Conservation (phyloP, 1,140 invertebrate genomes). For the Acromyrmex charruanus region DNA sequence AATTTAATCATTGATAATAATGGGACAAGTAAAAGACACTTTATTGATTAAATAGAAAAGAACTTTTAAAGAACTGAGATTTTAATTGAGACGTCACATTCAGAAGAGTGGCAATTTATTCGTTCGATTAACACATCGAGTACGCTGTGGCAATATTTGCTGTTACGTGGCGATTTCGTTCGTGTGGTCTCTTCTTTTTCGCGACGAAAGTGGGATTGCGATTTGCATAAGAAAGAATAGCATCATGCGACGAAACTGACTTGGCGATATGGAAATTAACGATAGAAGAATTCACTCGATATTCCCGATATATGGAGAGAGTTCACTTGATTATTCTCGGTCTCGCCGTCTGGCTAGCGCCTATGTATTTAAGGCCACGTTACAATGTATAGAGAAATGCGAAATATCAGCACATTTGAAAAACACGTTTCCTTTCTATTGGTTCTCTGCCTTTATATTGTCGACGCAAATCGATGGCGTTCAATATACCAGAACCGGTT, state of each 20-base stretch:
- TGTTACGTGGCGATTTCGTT: background rate
- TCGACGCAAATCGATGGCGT: constrained; percentile 28
- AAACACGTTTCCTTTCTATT: constrained; percentile 12
- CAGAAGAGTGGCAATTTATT: constrained; percentile 15
- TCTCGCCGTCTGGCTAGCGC: background rate
- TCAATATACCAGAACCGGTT: background rate
- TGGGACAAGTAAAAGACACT: background rate
- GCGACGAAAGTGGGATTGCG: background rate
- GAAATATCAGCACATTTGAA: constrained; percentile 21
- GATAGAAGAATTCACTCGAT: constrained; percentile 1
- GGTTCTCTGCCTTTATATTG: constrained; percentile 17
- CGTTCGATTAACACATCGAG: constrained; percentile 21
- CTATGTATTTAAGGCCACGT: constrained; percentile 15
- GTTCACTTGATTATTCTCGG: background rate
- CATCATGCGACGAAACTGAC: background rate
- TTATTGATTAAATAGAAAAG: background rate
- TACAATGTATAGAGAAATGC: background rate
- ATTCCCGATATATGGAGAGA: constrained; percentile 25
- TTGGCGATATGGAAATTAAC: constrained; percentile 40
- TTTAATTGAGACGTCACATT: background rate
- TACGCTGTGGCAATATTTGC: constrained; percentile 21
- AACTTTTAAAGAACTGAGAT: background rate
- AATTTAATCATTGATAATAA: constrained; percentile 13
- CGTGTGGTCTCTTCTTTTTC: background rate
- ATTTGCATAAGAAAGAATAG: constrained; percentile 40